phyloP scores from a whole-genome alignment of 2,888 invertebrate species.

The Laspeyria flexula region DNA sequence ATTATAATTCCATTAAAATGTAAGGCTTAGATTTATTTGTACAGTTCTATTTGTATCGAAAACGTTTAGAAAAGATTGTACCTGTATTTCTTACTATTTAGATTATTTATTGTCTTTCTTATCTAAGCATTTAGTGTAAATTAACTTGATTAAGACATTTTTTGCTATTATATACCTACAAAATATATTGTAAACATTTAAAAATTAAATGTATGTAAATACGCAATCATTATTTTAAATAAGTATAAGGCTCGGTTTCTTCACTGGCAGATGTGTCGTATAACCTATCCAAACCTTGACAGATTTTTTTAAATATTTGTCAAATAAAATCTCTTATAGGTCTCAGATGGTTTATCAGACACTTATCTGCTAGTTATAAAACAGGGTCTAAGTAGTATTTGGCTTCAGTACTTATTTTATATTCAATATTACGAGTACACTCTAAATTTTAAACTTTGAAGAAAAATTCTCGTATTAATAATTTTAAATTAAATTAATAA shows the following conservation, averaged over 20 bases:
- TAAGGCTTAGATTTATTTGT: slow-evolving; percentile 8
- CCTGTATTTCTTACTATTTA: slow-evolving; percentile 51
- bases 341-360: too few species aligned
- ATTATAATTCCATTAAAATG: background rate
- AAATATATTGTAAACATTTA: background rate
- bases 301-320: too few species aligned
- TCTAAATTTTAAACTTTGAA: slow-evolving; percentile 14
- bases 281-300: too few species aligned
- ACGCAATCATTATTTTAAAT: slow-evolving; percentile 8
- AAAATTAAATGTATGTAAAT: slow-evolving; percentile 6
- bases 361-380: too few species aligned
- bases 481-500: background rate
- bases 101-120: slow-evolving; percentile 42
- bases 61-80: slow-evolving; percentile 33
- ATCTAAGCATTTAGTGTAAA: slow-evolving; percentile 15
- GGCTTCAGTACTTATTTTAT: slow-evolving; percentile 42
- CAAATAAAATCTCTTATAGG: too few species aligned
- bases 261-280: too few species aligned
- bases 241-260: too few species aligned
- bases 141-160: slow-evolving; percentile 6
- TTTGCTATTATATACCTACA: slow-evolving; percentile 1
- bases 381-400: slow-evolving; percentile 31
- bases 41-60: slow-evolving; percentile 19
- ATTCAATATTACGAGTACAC: slow-evolving; percentile 24
- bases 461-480: slow-evolving; percentile 12